phyloP scores from a whole-genome alignment of 2,797 vertebrate genomes.

The Sebastes melanostomus region DNA sequence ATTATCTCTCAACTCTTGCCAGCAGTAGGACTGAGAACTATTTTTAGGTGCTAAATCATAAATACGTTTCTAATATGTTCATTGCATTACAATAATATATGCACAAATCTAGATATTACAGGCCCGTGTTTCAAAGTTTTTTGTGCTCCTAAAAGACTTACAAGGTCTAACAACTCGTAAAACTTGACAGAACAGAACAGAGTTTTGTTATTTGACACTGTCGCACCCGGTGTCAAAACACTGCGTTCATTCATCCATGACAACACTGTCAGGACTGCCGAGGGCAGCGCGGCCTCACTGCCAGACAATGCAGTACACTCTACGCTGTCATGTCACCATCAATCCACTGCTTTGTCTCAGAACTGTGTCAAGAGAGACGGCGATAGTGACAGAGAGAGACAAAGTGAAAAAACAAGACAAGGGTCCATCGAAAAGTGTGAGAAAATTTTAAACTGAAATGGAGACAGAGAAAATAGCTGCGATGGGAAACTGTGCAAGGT shows the following conservation, averaged over 20 bases:
- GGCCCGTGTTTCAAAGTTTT: not conserved
- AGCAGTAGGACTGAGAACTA: slow-evolving; percentile 6
- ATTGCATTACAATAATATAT: not conserved
- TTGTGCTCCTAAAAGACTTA: slow-evolving; percentile 25
- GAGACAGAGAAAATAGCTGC: not conserved
- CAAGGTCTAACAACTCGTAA: slow-evolving; percentile 43
- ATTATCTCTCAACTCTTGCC: slow-evolving; percentile 35
- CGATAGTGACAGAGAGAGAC: slow-evolving; percentile 22
- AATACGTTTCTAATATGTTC: slow-evolving; percentile 10
- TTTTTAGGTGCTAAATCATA: slow-evolving; percentile 14
- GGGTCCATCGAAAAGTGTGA: not conserved
- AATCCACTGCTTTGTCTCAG: slow-evolving; percentile 62
- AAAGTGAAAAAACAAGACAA: slow-evolving; percentile 6
- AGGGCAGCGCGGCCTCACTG: slow-evolving; percentile 66
- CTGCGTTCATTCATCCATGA: slow-evolving; percentile 69
- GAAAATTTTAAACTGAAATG: not conserved
- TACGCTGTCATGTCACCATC: slow-evolving; percentile 66
- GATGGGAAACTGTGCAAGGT: not conserved
- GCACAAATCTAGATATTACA: not conserved
- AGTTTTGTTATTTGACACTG: slow-evolving; percentile 65
- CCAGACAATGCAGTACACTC: slow-evolving; percentile 62
- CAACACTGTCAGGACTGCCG: slow-evolving; percentile 69
- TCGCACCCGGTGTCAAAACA: slow-evolving; percentile 66
- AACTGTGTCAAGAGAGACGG: slow-evolving; percentile 53
- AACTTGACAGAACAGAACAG: slow-evolving; percentile 47